Conservation (phyloP, 2,113 vertebrate species). For the Gracilinanus agilis region DNA sequence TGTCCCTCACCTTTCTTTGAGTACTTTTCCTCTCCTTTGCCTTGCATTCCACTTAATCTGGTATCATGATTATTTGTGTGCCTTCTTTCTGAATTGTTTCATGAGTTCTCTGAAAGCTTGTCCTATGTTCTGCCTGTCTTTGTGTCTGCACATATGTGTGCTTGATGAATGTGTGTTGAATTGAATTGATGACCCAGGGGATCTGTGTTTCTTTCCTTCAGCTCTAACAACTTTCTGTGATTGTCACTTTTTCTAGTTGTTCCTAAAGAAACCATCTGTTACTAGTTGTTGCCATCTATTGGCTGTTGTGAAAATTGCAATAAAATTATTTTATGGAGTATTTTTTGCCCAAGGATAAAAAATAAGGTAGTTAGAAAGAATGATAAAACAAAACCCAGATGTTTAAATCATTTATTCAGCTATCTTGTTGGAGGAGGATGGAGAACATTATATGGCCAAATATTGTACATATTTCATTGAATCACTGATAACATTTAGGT, state of each 20-base stretch:
- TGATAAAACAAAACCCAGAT: conserved; percentile 9
- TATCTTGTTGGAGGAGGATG: not conserved
- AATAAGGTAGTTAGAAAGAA: not conserved
- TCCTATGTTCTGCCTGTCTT: not conserved
- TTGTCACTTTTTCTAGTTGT: not conserved
- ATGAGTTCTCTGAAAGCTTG: not conserved
- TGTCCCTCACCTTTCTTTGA: not conserved
- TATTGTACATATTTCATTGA: not conserved
- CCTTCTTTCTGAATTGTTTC: not conserved
- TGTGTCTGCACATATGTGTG: not conserved
- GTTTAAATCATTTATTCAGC: not conserved
- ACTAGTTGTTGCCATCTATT: conserved; percentile 15
- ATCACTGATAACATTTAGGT: not conserved
- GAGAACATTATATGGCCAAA: not conserved
- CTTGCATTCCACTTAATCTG: not conserved
- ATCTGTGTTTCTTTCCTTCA: not conserved
- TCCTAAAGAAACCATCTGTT: not conserved
- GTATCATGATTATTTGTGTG: not conserved
- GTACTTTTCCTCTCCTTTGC: not conserved
- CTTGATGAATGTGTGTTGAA: not conserved
- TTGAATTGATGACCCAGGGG: not conserved
- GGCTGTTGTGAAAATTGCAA: conserved; percentile 39
- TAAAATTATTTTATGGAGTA: conserved; percentile 47
- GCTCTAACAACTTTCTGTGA: not conserved
- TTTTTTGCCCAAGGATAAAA: conserved; percentile 39